Base-by-base conservation (phyloP, 2,888 invertebrate genomes). In the Synanthedon myopaeformis region DNA sequence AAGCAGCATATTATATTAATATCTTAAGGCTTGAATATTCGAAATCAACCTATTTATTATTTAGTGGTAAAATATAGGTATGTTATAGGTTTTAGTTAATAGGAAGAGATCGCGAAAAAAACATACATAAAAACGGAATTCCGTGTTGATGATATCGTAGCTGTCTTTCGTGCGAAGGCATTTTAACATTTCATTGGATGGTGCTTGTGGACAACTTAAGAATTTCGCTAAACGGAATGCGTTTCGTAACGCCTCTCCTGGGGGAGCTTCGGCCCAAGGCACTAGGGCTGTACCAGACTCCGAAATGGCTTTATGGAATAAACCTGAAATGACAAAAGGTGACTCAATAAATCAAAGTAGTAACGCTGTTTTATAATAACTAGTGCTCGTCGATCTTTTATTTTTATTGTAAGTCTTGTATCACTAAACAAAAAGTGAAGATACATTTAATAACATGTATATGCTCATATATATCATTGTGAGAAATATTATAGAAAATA, bases 211-310 rank as follows among this genome's bases (percentile, higher is more conserved):
- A 58, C 94, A 94, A 35, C 86, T 80, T 11, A 94, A 73, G 55
- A 90, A 77, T 63, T 89, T 72, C 0, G 91, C 92, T 19, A 94
- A 67, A 50, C 88, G 89, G 54, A 80, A 84, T 0, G 93, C 91
- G 53, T 92, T 89, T 45, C 78, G 74, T 5, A 88, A 76, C 0
- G 91, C 89, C 55, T 90, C 87, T 6, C 91, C 91, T 3, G 90
- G 89, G 0, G 90, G 86, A 0, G 92, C 87, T 58, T 90, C 89
- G 0, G 91, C 91, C 92, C 92, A 93, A 0, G 91, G 90, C 58
- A 90, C 90, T 42, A 92, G 78, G 0, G 92, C 90, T 1, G 92
- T 92, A 0, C 94, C 94, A 52, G 94, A 94, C 68, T 94, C 92
- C 0, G 93, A 91, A 56, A 94, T 94, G 1, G 89, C 93, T 55